phyloP scores from a whole-genome alignment of 2,113 vertebrate genomes.

The Gila orcuttii region DNA sequence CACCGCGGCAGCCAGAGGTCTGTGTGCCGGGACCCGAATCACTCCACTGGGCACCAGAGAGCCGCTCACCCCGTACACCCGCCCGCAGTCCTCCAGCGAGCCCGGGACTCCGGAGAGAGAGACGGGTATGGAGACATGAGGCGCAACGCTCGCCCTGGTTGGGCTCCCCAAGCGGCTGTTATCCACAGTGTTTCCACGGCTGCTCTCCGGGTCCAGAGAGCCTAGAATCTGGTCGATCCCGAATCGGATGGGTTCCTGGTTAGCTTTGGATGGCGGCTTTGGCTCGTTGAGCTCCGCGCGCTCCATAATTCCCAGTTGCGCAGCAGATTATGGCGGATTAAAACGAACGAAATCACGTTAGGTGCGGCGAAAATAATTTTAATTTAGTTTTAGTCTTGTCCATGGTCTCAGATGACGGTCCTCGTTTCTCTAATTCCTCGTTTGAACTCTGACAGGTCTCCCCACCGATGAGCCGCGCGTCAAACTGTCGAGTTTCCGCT shows the following conservation, averaged over 20 bases:
- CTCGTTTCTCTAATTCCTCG: not conserved
- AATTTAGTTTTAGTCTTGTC: conserved; percentile 28
- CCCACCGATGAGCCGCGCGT: conserved; percentile 26
- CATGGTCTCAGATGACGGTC: conserved; percentile 36
- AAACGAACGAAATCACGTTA: conserved; percentile 42
- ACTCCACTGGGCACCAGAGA: conserved; percentile 86
- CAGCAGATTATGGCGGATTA: not conserved
- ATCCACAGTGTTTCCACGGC: conserved; percentile 77
- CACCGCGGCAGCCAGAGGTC: conserved; percentile 80
- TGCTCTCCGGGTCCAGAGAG: conserved; percentile 84
- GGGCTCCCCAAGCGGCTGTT: conserved; percentile 84
- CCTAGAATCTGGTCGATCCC: conserved; percentile 93
- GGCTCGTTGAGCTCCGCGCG: conserved; percentile 66
- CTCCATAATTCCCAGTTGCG: conserved; percentile 82
- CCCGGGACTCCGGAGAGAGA: conserved; percentile 87
- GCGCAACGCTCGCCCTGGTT: conserved; percentile 78
- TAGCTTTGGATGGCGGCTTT: conserved; percentile 81
- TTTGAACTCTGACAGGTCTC: conserved; percentile 43
- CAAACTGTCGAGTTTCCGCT: conserved; percentile 59
- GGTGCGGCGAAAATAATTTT: not conserved
- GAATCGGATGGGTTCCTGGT: conserved; percentile 92
- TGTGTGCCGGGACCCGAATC: conserved; percentile 90
- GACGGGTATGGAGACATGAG: conserved; percentile 85
- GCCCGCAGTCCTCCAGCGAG: conserved; percentile 84
- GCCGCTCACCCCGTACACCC: conserved; percentile 87